Conservation (phyloP, 2,113 vertebrate genomes). For the Microtus montanus region DNA sequence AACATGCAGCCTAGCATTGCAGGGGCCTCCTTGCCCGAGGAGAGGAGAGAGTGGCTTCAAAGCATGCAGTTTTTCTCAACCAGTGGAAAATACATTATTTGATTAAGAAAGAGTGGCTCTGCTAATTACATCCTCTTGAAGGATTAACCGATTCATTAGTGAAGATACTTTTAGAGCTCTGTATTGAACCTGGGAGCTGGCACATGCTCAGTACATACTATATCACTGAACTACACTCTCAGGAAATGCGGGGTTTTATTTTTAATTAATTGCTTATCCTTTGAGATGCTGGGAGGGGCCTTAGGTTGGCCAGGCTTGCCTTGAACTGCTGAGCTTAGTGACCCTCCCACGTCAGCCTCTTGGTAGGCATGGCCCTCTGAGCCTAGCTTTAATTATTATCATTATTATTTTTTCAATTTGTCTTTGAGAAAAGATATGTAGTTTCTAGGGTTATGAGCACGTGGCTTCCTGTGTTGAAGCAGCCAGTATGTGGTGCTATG, state of each 20-base stretch:
- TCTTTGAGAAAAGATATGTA: background rate
- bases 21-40: slow-evolving; percentile 12
- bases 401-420: background rate
- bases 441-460: background rate
- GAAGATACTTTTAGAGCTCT: background rate
- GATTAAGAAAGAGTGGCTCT: background rate
- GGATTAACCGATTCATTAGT: background rate
- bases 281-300: background rate
- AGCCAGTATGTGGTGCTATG: no score
- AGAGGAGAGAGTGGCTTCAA: background rate
- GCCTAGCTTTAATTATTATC: background rate
- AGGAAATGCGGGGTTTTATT: background rate
- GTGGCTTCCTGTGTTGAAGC: background rate
- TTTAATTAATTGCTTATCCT: background rate
- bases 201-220: no score
- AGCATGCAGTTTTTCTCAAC: background rate
- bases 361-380: background rate
- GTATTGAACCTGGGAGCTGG: background rate
- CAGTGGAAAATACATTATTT: slow-evolving; percentile 4
- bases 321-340: background rate
- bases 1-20: background rate
- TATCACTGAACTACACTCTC: background rate
- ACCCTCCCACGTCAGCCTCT: background rate
- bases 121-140: background rate
- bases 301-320: background rate